Evolutionary conservation across 2,888 invertebrate genomes (phyloP), one percentile per base, ranked within the genome.

Genomic region (Hesperia comma): DNA sequence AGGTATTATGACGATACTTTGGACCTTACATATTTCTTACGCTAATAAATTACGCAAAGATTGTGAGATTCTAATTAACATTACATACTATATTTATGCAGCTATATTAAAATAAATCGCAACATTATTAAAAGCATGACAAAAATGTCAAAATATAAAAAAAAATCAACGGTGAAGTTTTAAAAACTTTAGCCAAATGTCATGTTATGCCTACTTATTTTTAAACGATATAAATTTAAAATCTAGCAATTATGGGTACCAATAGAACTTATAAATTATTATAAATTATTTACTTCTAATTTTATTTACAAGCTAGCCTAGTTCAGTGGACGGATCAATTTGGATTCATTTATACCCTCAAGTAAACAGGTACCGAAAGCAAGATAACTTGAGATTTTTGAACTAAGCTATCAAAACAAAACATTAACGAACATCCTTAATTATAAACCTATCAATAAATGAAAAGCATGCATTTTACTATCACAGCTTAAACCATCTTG

Each of bases 1-100:
- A n/a, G 5, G 72, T 89, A 90, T 90, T 90, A 90, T 90, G 90
- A 85, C 90, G 74, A 81, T 88, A 90, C 90, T 90, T 89, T 87
- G 90, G 90, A 88, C 68, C 68, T 71, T 33, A 60, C 17, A 2
- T 46, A 8, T 17, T 46, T 2, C 43, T 46, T 46, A 46, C 15
- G 8, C 8, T 46, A 15, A 17, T 46, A 46, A n/a, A 46, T 46
- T 46, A 46, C 43, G 43, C 2, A 46, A 46, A 17, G 17, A 15
- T 46, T 17, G 6, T 46, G 43, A 46, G 6, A 46, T 46, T 46
- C 43, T 6, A 37, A 37, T 37, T 37, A 37, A 37, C 37, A 37
- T 37, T 10, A 8, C n/a, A n/a, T n/a, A n/a, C 2, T 37, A 37
- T 37, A 37, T 37, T 12, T 37, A 37, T 3, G 0, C 12, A 37